Evolutionary conservation across 2,888 invertebrate genomes (phyloP), one percentile per base, ranked within the genome.

Genomic region (Magallana nippona): DNA sequence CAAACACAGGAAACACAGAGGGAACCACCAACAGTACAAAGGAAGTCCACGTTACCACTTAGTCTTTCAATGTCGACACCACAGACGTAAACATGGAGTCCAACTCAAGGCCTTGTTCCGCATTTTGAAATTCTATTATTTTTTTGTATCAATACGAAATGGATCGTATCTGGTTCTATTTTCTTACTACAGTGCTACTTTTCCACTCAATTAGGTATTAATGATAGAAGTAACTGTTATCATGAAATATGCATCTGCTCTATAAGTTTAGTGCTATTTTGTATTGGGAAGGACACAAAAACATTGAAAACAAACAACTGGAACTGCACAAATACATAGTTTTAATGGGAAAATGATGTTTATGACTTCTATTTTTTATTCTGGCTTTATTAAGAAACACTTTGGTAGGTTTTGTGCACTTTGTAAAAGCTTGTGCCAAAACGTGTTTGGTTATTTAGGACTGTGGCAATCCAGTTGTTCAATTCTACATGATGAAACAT

Each of bases 1-100:
- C 71, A 71, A 22, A 71, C 71, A 71, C 71, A 22, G 71, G 27
- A 71, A 71, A 71, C 71, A 71, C 71, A 27, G 71, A 71, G 71
- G 71, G 27, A 71, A 22, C 71, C 44, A 44, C 22, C 71, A 22
- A 15, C 44, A 71, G 71, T 19, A 27, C 5, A 19, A 71, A 22
- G 27, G 71, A 32, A 71, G 27, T 71, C 71, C 71, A 27, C 27
- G 71, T 71, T 71, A 71, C 71, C 71, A 71, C 71, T 32, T 71
- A 71, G 71, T 71, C 71, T 71, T 71, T 71, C 71, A 71, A 71
- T 71, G 71, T 32, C 19, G 11, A 71, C 71, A 71, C 71, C 5
- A 32, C 71, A 27, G 27, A 71, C 71, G 32, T 22, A 60, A 60
- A 60, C 60, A 60, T 60, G 60, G 60, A 60, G 60, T n/a, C n/a